Conservation (phyloP, 2,113 vertebrate genomes). For the Indicator maculatus region DNA sequence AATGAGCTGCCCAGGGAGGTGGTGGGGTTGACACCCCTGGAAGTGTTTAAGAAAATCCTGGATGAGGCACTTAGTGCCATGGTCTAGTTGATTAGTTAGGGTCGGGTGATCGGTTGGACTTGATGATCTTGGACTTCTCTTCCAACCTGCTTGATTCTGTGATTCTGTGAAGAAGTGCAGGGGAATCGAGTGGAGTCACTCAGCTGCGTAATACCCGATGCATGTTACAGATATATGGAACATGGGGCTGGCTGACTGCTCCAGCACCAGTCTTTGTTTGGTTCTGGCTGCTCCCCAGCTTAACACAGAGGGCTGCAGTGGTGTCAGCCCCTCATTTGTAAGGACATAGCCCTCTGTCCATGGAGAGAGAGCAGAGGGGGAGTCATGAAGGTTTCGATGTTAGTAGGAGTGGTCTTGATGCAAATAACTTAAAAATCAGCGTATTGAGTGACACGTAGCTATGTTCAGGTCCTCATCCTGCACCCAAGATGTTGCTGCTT, state of each 20-base stretch:
- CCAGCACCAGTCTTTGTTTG: neutral
- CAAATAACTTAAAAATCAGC: neutral
- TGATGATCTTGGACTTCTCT: too few relatives aligned
- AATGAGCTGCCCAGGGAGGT: too few relatives aligned
- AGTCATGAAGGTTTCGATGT: neutral
- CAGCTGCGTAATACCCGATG: neutral
- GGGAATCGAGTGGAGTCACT: neutral
- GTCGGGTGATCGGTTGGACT: too few relatives aligned
- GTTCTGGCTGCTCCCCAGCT: neutral
- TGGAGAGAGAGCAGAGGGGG: neutral
- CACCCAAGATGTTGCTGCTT: neutral
- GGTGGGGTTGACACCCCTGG: too few relatives aligned
- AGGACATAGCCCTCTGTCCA: neutral
- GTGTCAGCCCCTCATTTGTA: neutral
- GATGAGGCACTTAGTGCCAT: too few relatives aligned
- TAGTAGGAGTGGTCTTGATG: neutral
- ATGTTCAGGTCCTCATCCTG: neutral
- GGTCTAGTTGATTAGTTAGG: too few relatives aligned
- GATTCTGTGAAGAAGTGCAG: neutral
- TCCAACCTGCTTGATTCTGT: too few relatives aligned
- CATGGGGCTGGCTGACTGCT: rapidly evolving
- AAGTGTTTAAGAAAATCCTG: too few relatives aligned
- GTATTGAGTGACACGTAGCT: neutral
- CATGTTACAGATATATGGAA: neutral
- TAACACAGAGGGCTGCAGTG: neutral